These are phyloP conservation scores for Trematocara stigmaticum DNA, from an alignment of 2,113 vertebrate species.

Conservation along the genomic window DNA sequence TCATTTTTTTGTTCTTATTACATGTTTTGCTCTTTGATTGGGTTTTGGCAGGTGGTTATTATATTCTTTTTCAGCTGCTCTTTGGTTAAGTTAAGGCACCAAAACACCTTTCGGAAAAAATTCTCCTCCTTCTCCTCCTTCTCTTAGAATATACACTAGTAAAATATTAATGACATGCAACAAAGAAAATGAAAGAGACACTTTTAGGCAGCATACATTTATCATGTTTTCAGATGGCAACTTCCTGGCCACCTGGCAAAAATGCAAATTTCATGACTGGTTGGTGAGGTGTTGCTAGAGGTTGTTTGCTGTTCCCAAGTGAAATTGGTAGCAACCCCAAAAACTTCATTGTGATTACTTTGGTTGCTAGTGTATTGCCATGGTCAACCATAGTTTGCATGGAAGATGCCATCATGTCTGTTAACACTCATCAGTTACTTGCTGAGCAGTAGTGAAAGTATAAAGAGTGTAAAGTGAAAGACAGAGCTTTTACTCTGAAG, in stretches of 20 bases:
- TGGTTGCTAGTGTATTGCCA: neutral
- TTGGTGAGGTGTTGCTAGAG: neutral
- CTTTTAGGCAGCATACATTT: rapidly evolving
- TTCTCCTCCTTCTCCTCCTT: neutral
- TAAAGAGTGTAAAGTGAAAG: neutral
- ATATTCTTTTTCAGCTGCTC: neutral
- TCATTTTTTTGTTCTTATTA: neutral
- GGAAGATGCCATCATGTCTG: neutral
- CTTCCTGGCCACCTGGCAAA: rapidly evolving
- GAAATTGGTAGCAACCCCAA: neutral
- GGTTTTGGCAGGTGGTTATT: neutral
- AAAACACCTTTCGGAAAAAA: neutral
- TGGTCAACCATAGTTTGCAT: neutral
- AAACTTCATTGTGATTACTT: neutral
- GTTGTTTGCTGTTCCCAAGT: neutral
- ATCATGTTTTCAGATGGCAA: neutral
- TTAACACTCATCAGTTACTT: neutral
- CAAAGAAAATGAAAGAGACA: neutral
- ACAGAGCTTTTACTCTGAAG: neutral
- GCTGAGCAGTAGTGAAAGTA: neutral
- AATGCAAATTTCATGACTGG: neutral
- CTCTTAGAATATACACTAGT: neutral
- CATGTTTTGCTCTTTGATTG: neutral
- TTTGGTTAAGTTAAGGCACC: neutral
- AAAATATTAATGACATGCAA: neutral